phyloP scores from a whole-genome alignment of 2,888 invertebrate genomes.

The Oligia latruncula region DNA sequence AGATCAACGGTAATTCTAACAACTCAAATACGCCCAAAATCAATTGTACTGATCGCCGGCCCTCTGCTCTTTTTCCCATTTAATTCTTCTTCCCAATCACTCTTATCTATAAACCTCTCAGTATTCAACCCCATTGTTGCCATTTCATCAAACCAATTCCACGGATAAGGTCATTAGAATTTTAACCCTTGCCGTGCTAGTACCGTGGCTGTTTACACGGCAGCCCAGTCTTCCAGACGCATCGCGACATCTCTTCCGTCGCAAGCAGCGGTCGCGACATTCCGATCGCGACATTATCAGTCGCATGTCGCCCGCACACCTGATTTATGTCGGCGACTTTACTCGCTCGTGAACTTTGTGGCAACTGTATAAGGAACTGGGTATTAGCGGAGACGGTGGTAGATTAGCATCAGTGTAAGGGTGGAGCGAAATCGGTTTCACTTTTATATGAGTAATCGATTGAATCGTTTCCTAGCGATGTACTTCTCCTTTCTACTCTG shows the following conservation, averaged over 20 bases:
- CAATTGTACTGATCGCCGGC: background rate
- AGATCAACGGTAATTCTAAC: background rate
- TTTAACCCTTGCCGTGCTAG: conserved; percentile 17
- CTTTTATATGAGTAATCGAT: conserved; percentile 18
- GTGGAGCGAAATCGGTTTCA: conserved; percentile 19
- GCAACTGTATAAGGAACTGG: conserved; percentile 45
- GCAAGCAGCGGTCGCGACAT: conserved; percentile 72
- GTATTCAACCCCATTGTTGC: conserved; percentile 1
- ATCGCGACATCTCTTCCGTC: conserved; percentile 73
- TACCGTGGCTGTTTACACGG: conserved; percentile 46
- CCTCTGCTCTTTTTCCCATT: background rate
- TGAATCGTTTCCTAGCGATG: background rate
- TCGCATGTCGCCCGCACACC: conserved; percentile 77
- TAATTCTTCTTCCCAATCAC: background rate
- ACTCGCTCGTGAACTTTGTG: conserved; percentile 59
- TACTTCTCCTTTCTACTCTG: background rate
- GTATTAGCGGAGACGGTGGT: conserved; percentile 35
- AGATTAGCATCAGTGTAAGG: conserved; percentile 28
- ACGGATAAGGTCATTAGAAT: conserved; percentile 34
- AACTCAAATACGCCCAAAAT: background rate
- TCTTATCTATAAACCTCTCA: background rate
- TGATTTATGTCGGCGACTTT: conserved; percentile 75
- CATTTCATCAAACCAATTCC: conserved; percentile 1
- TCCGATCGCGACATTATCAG: conserved; percentile 80
- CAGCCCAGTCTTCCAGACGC: conserved; percentile 52